phyloP scores from a whole-genome alignment of 1,140 invertebrate genomes.

The Drosophila subobscura region DNA sequence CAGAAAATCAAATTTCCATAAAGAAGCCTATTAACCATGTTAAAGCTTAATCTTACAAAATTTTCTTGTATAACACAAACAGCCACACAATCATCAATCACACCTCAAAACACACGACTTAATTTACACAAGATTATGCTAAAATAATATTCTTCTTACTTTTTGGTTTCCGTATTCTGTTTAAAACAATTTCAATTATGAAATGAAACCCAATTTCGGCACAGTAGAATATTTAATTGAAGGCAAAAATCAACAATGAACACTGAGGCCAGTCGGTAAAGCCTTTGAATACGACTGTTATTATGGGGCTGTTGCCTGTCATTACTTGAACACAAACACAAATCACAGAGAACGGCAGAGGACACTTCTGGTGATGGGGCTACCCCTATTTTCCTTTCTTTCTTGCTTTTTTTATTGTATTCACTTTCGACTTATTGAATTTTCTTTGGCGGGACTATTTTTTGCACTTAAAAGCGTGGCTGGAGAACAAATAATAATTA shows the following conservation, averaged over 20 bases:
- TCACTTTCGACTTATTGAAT: constrained; percentile 46
- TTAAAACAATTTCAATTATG: neutral
- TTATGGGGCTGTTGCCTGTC: constrained; percentile 18
- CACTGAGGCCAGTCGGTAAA: constrained; percentile 32
- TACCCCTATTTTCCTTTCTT: constrained; percentile 1
- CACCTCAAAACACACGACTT: neutral
- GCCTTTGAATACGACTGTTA: constrained; percentile 41
- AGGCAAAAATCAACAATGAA: constrained; percentile 27
- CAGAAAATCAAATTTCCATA: too few relatives aligned
- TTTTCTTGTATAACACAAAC: too few relatives aligned
- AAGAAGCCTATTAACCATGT: too few relatives aligned
- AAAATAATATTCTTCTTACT: neutral
- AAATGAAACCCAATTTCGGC: neutral
- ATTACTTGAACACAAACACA: constrained; percentile 29
- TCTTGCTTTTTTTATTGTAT: constrained; percentile 20
- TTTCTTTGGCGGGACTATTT: constrained; percentile 36
- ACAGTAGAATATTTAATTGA: constrained; percentile 13
- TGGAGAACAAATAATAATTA: constrained; percentile 37
- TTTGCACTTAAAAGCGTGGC: constrained; percentile 19
- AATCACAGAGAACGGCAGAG: neutral
- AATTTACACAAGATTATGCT: neutral
- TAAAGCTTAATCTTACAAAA: too few relatives aligned
- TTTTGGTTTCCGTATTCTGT: neutral
- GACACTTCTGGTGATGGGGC: too few relatives aligned
- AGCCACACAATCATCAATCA: too few relatives aligned